These are phyloP conservation scores for Lysandra bellargus DNA, from an alignment of 2,888 invertebrate genomes.

Conservation along the genomic window DNA sequence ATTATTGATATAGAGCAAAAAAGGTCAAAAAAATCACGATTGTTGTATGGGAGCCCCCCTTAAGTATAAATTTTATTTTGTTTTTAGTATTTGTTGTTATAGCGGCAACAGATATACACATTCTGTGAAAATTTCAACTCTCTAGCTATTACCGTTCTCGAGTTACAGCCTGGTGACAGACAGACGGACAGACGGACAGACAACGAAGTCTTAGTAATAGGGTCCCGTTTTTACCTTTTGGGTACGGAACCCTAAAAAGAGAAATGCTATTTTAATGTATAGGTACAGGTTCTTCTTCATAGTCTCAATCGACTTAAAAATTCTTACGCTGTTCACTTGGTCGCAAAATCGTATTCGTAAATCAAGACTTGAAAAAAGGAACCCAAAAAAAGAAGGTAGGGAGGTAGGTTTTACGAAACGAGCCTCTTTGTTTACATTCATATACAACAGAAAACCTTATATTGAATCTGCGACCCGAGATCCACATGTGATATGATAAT, in stretches of 20 bases:
- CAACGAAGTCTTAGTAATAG: no score
- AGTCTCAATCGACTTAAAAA: background rate
- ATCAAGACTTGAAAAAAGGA: background rate
- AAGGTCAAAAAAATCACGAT: no score
- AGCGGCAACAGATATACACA: no score
- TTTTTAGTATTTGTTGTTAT: no score
- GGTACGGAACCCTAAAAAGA: background rate
- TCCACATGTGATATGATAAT: slow-evolving; percentile 58
- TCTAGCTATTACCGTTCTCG: no score
- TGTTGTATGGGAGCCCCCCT: no score
- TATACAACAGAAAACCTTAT: slow-evolving; percentile 21
- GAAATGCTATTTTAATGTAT: background rate
- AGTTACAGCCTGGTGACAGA: no score
- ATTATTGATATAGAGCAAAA: no score
- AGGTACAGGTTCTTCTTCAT: background rate
- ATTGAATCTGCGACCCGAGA: slow-evolving; percentile 12
- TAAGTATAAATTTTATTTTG: no score
- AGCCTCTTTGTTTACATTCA: background rate
- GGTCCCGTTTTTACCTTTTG: no score
- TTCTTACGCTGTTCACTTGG: background rate
- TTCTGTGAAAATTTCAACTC: no score
- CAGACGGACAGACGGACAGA: no score
- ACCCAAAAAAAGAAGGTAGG: background rate
- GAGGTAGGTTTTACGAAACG: background rate
- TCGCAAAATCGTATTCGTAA: background rate